Evolutionary conservation across 1,140 invertebrate genomes (phyloP), one percentile per base, ranked within the genome.

Genomic region (Bombus impatiens): DNA sequence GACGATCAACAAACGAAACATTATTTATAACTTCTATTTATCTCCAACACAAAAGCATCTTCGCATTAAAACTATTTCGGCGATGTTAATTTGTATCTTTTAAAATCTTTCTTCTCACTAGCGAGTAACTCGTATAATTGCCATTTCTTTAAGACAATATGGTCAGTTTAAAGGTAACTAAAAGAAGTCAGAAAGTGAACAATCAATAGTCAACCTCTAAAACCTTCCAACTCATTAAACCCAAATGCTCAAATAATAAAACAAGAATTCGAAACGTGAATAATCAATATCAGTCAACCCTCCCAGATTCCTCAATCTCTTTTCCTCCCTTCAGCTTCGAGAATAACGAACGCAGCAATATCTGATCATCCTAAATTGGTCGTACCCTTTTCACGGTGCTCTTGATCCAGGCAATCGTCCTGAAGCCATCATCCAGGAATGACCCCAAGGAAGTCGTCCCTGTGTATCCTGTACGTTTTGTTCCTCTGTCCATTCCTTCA

Each of bases 391-490:
- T 78, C 78, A 35, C 62, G 22, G 18, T 3, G 10, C 42, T 74
- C 57, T 75, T 78, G 82, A 88, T 88, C 89, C 87, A 32, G 78
- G 85, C 89, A 79, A 90, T 90, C 81, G 71, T 90, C 15, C 59
- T 5, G 18, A 25, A 15, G 77, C 76, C 67, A 74, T 78, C 84
- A 87, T 87, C 72, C 78, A 67, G 28, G n/a, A 81, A 81, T 89
- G 84, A 89, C 72, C 87, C 44, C 32, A 25, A 28, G 71, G 57
- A 79, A 76, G n/a, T 18, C 74, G 53, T 5, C 77, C 65, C 47
- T 47, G 8, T 62, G 28, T 62, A n/a, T 62, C 28, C n/a, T 32
- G 32, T 28, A 2, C 62, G 28, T 68, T 42, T 37, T 47, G 15
- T 65, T 28, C 78, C 35, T 57, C 28, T 62, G 10, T 62, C 32